These are phyloP conservation scores for Pangasius krempfi DNA, from an alignment of 2,797 vertebrate genomes.

Conservation along the genomic window DNA sequence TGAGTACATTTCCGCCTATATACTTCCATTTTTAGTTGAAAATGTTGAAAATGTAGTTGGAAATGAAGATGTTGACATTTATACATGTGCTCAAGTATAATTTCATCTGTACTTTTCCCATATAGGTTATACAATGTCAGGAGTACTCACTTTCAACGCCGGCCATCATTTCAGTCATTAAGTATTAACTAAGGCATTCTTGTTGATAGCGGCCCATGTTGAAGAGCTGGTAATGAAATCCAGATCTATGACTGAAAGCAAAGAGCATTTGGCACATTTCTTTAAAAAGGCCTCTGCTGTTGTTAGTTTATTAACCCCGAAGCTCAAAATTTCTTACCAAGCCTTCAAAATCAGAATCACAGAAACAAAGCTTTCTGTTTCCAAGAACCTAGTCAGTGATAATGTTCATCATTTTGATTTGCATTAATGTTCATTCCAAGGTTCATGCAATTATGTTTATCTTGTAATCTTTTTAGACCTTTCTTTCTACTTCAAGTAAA, in stretches of 20 bases:
- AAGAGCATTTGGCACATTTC: constrained; percentile 32
- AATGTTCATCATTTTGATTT: background rate
- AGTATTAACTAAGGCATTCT: background rate
- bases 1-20: background rate
- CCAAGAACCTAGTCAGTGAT: background rate
- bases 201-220: background rate
- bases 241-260: constrained; percentile 35
- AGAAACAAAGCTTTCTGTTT: background rate
- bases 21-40: background rate
- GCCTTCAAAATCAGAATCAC: constrained; percentile 37
- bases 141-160: background rate
- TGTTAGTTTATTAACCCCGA: constrained; percentile 52
- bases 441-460: constrained; percentile 43
- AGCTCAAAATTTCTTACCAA: constrained; percentile 33
- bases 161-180: background rate
- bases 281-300: constrained; percentile 19
- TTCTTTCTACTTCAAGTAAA: background rate
- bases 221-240: constrained; percentile 30
- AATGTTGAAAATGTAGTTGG: too few relatives aligned
- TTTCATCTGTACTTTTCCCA: background rate
- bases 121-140: background rate
- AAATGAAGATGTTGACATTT: background rate
- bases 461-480: background rate
- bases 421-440: constrained; percentile 41
- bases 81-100: background rate